A percentile compares a stretch with the other conserved stretches of the same genome.
Evolutionary conservation across 2,113 vertebrate species (phyloP).

Genomic region (Solea solea): DNA sequence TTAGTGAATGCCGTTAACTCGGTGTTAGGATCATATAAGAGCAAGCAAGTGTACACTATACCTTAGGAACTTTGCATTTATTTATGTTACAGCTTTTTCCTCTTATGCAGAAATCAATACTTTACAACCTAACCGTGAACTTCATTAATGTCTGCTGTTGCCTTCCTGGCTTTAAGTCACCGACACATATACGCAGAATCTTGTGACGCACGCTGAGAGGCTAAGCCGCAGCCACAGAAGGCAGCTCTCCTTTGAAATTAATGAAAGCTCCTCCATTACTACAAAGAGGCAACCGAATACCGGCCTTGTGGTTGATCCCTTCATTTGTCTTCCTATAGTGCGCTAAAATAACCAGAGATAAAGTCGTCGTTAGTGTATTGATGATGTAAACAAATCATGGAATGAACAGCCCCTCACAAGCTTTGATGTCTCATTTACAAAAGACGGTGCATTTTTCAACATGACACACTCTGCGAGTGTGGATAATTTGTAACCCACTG

Average conservation of each 20-base stretch:
- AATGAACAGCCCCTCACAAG: constrained; percentile 21
- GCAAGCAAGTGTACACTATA: background rate
- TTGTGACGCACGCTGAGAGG: constrained; percentile 32
- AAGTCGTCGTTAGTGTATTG: constrained; percentile 33
- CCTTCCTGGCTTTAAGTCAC: constrained; percentile 64
- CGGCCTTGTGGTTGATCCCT: background rate
- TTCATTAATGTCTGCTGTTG: constrained; percentile 26
- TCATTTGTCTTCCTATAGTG: constrained; percentile 31
- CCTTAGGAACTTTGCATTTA: too few species aligned
- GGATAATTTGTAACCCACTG: constrained; percentile 20
- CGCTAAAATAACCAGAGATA: constrained; percentile 34
- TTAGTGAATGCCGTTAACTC: constrained; percentile 25
- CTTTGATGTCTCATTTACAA: constrained; percentile 47
- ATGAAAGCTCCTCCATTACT: constrained; percentile 49
- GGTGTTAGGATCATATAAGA: constrained; percentile 18
- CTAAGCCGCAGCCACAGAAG: constrained; percentile 32
- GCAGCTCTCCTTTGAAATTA: constrained; percentile 48
- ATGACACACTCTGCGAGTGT: constrained; percentile 5
- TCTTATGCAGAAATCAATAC: constrained; percentile 9
- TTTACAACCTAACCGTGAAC: constrained; percentile 4
- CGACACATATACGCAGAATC: constrained; percentile 19
- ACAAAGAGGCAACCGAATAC: constrained; percentile 15
- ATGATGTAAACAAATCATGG: constrained; percentile 48
- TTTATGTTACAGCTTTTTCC: constrained; percentile 8
- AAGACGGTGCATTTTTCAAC: constrained; percentile 19